These are phyloP conservation scores for Patella depressa DNA, from an alignment of 2,888 invertebrate species.

Conservation along the genomic window DNA sequence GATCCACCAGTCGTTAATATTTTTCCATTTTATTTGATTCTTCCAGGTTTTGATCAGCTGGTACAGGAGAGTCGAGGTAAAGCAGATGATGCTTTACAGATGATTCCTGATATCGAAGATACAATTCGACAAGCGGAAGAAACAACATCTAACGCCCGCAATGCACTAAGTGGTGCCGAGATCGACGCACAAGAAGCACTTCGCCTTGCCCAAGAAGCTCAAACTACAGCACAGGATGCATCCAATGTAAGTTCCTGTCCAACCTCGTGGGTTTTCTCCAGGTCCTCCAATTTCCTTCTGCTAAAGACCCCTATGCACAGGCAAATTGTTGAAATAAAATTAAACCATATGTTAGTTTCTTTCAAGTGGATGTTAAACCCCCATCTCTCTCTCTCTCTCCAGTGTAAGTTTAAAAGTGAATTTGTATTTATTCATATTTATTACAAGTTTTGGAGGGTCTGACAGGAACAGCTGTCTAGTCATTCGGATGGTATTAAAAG, in stretches of 20 bases:
- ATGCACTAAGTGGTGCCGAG: conserved; percentile 83
- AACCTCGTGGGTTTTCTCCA: too few relatives aligned
- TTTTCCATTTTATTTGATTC: neutral
- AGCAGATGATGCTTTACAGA: conserved; percentile 83
- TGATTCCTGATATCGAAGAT: conserved; percentile 82
- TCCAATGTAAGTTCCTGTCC: conserved; percentile 75
- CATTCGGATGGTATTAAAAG: too few relatives aligned
- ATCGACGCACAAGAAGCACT: conserved; percentile 82
- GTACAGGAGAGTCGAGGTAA: conserved; percentile 87
- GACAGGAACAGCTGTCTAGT: too few relatives aligned
- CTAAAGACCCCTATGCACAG: too few relatives aligned
- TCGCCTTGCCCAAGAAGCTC: conserved; percentile 83
- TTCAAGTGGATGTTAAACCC: too few relatives aligned
- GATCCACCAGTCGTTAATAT: neutral
- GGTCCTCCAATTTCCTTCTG: too few relatives aligned
- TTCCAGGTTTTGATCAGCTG: conserved; percentile 84
- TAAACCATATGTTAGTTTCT: too few relatives aligned
- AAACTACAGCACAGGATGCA: conserved; percentile 84
- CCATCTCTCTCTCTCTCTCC: conserved; percentile 69
- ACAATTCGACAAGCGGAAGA: conserved; percentile 81
- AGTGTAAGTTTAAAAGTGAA: conserved; percentile 68
- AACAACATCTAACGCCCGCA: conserved; percentile 81
- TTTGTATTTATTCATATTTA: too few relatives aligned
- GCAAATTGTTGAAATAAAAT: too few relatives aligned
- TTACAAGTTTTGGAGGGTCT: too few relatives aligned